Percentiles rank a stretch among this genome's conserved stretches.
Evolutionary conservation across 92 coral and sea anemone genomes (phyloP).

Genomic region (Porites rus): DNA sequence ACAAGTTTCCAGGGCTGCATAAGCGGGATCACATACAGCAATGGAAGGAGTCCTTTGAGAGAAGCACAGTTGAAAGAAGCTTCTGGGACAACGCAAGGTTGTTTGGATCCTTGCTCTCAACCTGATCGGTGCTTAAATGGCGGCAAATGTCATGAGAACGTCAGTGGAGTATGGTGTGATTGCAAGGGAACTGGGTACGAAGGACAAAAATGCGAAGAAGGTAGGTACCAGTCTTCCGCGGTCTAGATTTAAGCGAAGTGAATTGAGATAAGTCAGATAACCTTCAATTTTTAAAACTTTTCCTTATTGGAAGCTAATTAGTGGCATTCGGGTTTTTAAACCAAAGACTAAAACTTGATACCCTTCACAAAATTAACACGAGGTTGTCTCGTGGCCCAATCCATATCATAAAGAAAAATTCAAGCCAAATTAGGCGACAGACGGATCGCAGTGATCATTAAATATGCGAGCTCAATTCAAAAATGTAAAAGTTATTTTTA

Average conservation of each 20-base stretch:
- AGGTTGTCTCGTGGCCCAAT: neutral
- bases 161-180: constrained; percentile 74
- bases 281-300: neutral
- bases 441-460: neutral
- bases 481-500: no score
- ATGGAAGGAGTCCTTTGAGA: constrained; percentile 11
- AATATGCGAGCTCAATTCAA: no score
- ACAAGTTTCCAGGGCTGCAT: constrained; percentile 77
- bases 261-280: neutral
- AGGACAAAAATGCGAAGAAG: constrained; percentile 73
- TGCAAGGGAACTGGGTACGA: constrained; percentile 89
- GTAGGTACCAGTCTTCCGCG: constrained; percentile 50
- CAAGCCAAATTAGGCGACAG: neutral
- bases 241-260: neutral
- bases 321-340: neutral
- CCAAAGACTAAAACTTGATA: no score
- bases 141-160: constrained; percentile 68
- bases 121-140: constrained; percentile 70
- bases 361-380: neutral
- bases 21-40: constrained; percentile 51
- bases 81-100: constrained; percentile 57
- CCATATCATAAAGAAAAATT: neutral
- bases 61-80: constrained; percentile 55
- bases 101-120: constrained; percentile 69
- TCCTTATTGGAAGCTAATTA: neutral